Evolutionary conservation across 2,888 invertebrate species (phyloP).

Genomic region (Ceramica pisi): DNA sequence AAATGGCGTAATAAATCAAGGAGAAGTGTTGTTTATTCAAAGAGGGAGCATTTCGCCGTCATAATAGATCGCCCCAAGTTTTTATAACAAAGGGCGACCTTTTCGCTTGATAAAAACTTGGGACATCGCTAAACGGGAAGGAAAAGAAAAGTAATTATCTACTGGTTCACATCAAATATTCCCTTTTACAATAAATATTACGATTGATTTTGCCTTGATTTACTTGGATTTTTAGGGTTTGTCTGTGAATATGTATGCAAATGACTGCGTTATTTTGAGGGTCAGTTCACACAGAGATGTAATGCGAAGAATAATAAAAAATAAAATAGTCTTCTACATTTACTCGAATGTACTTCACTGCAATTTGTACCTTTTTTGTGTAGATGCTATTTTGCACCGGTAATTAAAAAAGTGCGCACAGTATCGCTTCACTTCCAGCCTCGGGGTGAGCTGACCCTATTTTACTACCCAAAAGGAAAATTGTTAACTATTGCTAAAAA

Average conservation of each 20-base stretch:
- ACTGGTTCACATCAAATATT: conserved; percentile 55
- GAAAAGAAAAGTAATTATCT: conserved; percentile 67
- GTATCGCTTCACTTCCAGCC: too few species aligned
- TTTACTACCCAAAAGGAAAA: too few species aligned
- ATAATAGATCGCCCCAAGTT: conserved; percentile 60
- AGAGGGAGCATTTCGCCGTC: conserved; percentile 45
- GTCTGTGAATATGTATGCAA: background rate
- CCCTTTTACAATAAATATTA: conserved; percentile 50
- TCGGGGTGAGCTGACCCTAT: too few species aligned
- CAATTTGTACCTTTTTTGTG: background rate
- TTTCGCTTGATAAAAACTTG: conserved; percentile 67
- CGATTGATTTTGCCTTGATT: conserved; percentile 39
- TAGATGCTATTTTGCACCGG: background rate
- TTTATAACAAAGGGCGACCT: conserved; percentile 63
- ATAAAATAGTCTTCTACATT: too few species aligned
- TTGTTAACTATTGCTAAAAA: too few species aligned
- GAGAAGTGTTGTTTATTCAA: conserved; percentile 63
- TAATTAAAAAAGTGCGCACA: too few species aligned
- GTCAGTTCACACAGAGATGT: background rate
- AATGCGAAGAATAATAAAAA: background rate
- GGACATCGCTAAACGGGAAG: conserved; percentile 55
- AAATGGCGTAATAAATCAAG: conserved; percentile 60
- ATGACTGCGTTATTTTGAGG: background rate
- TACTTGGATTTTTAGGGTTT: conserved; percentile 8
- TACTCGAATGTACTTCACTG: background rate